A percentile compares a stretch with the other conserved stretches of the same genome.
phyloP scores from a whole-genome alignment of 2,797 vertebrate genomes.

The Sebastes variabilis region DNA sequence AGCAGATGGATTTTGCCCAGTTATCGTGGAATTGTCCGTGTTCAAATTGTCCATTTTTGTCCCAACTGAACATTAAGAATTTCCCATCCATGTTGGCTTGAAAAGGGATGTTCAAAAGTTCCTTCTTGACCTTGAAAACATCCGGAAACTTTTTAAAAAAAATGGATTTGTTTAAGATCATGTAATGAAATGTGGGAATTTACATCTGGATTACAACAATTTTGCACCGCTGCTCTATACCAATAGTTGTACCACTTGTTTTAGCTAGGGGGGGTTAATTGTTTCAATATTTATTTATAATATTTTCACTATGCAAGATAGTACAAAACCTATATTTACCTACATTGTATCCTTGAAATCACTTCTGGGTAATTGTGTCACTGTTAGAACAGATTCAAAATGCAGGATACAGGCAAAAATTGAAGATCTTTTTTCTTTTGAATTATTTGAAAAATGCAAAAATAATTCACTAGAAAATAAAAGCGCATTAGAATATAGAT shows the following conservation, averaged over 20 bases:
- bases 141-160: not conserved
- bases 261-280: not conserved
- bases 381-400: not conserved
- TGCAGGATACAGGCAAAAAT: not conserved
- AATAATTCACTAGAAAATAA: not conserved
- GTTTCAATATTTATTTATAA: not conserved
- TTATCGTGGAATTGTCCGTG: not conserved
- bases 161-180: not conserved
- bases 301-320: not conserved
- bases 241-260: not conserved
- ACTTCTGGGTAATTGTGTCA: not conserved
- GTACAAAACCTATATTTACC: not conserved
- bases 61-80: not conserved
- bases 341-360: not conserved
- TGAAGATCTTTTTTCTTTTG: rapidly evolving
- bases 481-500: not conserved
- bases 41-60: not conserved
- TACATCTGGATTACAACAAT: not conserved
- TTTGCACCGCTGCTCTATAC: not conserved
- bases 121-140: not conserved
- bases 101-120: not conserved
- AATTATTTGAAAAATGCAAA: not conserved
- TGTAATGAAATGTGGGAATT: not conserved
- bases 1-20: not conserved
- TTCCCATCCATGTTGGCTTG: not conserved